Evolutionary conservation across 2,797 vertebrate species (phyloP).

Genomic region (Enteromius afrohamiltoni): DNA sequence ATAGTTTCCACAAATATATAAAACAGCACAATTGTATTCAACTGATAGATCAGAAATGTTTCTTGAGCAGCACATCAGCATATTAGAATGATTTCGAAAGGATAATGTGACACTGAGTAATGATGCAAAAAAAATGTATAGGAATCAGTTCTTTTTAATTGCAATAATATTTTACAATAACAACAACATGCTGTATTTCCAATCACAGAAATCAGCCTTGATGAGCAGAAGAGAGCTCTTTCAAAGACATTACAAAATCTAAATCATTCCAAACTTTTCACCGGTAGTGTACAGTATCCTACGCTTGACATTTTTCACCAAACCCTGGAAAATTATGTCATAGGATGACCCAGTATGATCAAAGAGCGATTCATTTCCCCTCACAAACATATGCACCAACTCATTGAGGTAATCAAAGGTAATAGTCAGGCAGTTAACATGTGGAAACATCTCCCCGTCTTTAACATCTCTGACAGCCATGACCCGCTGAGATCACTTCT

Average conservation of each 20-base stretch:
- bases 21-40: background rate
- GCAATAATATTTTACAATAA: background rate
- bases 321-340: background rate
- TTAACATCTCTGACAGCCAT: background rate
- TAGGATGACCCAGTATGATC: background rate
- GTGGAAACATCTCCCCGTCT: background rate
- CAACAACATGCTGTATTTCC: background rate
- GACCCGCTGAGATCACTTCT: background rate
- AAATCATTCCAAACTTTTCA: background rate
- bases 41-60: background rate
- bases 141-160: background rate
- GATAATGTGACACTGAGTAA: background rate
- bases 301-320: background rate
- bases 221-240: background rate
- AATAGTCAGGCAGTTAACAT: conserved; percentile 44
- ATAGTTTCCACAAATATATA: background rate
- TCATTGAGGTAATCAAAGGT: conserved; percentile 39
- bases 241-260: background rate
- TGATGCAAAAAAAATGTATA: too few relatives aligned
- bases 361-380: background rate
- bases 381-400: conserved; percentile 9
- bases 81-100: background rate
- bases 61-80: background rate
- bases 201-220: background rate
- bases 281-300: background rate